phyloP scores from a whole-genome alignment of 2,888 invertebrate genomes.

The Eilema caniola region DNA sequence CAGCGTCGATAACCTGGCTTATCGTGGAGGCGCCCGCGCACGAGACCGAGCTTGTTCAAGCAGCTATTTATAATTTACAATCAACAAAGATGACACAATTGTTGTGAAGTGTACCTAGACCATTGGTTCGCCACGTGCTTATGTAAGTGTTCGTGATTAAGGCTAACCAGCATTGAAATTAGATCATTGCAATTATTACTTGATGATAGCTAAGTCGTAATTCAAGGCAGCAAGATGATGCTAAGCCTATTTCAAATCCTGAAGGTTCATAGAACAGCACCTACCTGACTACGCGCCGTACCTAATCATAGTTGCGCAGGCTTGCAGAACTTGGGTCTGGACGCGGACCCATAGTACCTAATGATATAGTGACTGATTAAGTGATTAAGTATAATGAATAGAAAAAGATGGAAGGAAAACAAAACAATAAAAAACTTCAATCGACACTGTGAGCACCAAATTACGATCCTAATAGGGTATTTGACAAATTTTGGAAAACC shows the following conservation, averaged over 20 bases:
- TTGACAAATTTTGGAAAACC: too few relatives aligned
- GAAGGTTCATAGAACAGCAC: not conserved
- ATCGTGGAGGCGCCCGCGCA: constrained; percentile 67
- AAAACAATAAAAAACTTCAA: too few relatives aligned
- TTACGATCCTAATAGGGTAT: too few relatives aligned
- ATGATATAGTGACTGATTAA: too few relatives aligned
- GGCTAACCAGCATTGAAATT: not conserved
- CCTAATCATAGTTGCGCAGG: not conserved
- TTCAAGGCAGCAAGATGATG: not conserved
- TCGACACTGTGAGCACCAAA: too few relatives aligned
- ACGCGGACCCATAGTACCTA: not conserved
- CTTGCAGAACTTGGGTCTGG: not conserved
- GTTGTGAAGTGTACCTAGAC: constrained; percentile 36
- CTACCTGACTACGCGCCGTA: not conserved
- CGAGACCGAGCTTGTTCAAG: constrained; percentile 67
- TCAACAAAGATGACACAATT: constrained; percentile 54
- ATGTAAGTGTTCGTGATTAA: constrained; percentile 14
- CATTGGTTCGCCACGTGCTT: constrained; percentile 48
- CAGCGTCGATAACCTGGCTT: constrained; percentile 74
- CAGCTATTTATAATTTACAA: constrained; percentile 62
- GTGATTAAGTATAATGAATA: too few relatives aligned
- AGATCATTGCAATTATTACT: not conserved
- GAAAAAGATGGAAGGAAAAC: too few relatives aligned
- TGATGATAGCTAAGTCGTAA: not conserved
- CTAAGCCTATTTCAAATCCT: not conserved